These are phyloP conservation scores for Deroptyus accipitrinus DNA, from an alignment of 2,113 vertebrate species.

Conservation along the genomic window DNA sequence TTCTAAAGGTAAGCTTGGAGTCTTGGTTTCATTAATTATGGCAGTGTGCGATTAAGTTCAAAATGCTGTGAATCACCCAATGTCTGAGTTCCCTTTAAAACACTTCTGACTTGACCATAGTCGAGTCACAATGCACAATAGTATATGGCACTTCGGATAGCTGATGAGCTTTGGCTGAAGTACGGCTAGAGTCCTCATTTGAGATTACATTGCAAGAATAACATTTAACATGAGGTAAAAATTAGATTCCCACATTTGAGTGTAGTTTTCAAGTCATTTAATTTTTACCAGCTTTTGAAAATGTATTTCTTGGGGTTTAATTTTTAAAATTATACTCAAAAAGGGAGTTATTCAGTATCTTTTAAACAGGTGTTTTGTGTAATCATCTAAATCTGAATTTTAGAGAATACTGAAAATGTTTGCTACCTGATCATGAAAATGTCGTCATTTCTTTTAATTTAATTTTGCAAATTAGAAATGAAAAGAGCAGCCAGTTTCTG, in stretches of 20 bases:
- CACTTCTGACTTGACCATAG: neutral
- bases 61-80: neutral
- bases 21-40: neutral
- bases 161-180: neutral
- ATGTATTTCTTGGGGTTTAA: neutral
- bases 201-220: neutral
- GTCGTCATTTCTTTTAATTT: neutral
- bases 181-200: neutral
- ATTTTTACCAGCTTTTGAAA: neutral
- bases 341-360: neutral
- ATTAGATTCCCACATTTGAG: neutral
- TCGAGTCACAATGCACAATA: neutral
- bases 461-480: neutral
- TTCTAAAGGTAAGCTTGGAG: neutral
- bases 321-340: neutral
- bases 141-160: neutral
- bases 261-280: neutral
- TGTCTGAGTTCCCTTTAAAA: neutral
- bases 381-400: neutral
- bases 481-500: neutral
- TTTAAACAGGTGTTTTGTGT: neutral
- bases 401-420: neutral
- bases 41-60: neutral
- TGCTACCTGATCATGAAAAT: neutral
- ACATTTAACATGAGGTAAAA: neutral